Conservation (phyloP, 2,888 invertebrate genomes). For the Hedya salicella region DNA sequence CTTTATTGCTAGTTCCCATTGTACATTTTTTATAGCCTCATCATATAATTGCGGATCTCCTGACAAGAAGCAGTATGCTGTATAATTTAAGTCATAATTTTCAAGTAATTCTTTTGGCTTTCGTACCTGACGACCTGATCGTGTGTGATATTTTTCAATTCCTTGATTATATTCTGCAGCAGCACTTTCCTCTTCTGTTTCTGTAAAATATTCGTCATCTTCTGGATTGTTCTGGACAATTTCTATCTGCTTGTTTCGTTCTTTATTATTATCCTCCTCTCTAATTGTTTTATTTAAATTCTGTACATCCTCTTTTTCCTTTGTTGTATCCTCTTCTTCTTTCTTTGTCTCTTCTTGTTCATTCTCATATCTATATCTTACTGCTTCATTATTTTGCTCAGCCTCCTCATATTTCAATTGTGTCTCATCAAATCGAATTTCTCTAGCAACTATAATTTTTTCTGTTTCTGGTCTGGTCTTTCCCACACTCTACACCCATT, state of each 20-base stretch:
- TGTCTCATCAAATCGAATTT: neutral
- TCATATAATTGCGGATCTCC: too few relatives aligned
- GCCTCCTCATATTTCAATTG: neutral
- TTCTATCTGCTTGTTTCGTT: neutral
- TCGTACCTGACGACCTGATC: neutral
- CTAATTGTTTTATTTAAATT: neutral
- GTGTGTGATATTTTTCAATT: neutral
- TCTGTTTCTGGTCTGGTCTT: conserved; percentile 6
- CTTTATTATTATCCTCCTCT: neutral
- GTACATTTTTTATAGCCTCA: neutral
- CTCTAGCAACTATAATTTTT: neutral
- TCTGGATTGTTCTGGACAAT: neutral
- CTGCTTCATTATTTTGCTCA: neutral
- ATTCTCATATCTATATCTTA: neutral
- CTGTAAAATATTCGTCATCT: neutral
- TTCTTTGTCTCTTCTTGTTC: neutral
- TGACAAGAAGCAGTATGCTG: too few relatives aligned
- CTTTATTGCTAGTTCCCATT: neutral
- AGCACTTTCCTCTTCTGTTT: too few relatives aligned
- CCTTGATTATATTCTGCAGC: neutral
- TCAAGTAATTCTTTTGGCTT: too few relatives aligned
- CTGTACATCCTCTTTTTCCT: neutral
- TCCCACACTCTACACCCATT: conserved; percentile 19
- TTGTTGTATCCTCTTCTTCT: neutral
- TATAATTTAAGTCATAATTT: neutral